Conservation (phyloP, 2,113 vertebrate species). For the Notiomystis cincta region DNA sequence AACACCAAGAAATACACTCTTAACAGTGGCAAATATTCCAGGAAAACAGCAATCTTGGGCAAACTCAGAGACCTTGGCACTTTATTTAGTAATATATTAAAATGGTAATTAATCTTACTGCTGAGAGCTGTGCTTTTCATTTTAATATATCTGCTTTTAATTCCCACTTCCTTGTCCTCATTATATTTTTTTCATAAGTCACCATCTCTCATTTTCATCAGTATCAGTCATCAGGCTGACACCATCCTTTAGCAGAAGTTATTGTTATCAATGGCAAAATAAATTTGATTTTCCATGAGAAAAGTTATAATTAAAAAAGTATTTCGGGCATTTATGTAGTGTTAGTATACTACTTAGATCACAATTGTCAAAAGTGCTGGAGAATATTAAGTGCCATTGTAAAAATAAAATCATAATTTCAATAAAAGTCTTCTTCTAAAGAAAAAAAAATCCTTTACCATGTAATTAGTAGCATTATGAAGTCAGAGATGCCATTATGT, state of each 20-base stretch:
- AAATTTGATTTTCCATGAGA: background rate
- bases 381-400: background rate
- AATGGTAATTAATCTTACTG: background rate
- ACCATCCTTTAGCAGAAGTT: background rate
- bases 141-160: background rate
- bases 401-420: background rate
- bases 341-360: background rate
- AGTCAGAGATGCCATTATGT: background rate
- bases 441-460: background rate
- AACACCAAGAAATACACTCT: background rate
- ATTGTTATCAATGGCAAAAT: background rate
- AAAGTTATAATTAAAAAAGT: background rate
- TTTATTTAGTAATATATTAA: background rate
- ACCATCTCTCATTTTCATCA: background rate
- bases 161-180: background rate
- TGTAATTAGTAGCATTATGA: background rate
- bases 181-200: background rate
- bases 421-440: background rate
- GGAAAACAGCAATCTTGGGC: background rate
- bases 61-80: background rate
- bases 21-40: background rate
- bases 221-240: background rate
- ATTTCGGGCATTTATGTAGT: background rate
- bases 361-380: background rate
- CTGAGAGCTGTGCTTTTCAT: background rate